A percentile compares a stretch with the other conserved stretches of the same genome.
Evolutionary conservation across 2,113 vertebrate genomes (phyloP).

Genomic region (Halcyon senegalensis): DNA sequence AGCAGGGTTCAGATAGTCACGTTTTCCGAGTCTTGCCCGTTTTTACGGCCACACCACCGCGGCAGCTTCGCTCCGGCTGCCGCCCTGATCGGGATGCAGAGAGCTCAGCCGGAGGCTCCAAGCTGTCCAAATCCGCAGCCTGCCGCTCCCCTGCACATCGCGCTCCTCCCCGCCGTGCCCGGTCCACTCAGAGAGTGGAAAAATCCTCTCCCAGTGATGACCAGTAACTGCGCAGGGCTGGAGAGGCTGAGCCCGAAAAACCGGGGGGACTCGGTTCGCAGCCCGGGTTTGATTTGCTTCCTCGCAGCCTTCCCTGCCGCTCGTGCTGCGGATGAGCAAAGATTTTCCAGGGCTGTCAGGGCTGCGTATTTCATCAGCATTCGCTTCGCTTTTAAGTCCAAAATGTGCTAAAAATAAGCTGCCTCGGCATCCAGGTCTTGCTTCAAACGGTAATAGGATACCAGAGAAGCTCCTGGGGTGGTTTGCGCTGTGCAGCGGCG

Average conservation of each 20-base stretch:
- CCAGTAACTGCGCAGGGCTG: not conserved
- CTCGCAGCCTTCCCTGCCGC: not conserved
- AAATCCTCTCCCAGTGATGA: not conserved
- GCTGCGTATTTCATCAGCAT: not conserved
- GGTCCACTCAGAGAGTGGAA: not conserved
- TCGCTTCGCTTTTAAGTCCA: not conserved
- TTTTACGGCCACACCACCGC: rapidly evolving
- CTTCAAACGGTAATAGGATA: slow-evolving; percentile 8
- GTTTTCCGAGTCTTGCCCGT: not conserved
- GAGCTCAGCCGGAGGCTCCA: not conserved
- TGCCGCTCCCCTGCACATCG: not conserved
- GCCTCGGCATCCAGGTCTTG: slow-evolving; percentile 14
- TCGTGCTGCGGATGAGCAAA: not conserved
- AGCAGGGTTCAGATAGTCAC: not conserved
- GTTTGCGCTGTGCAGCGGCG: rapidly evolving
- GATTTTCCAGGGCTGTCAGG: slow-evolving; percentile 50
- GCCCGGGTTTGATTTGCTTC: not conserved
- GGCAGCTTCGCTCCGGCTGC: not conserved
- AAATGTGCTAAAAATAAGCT: slow-evolving; percentile 45
- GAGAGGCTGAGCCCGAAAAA: not conserved
- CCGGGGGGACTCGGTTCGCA: rapidly evolving
- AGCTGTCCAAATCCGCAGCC: not conserved
- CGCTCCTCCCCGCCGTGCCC: rapidly evolving
- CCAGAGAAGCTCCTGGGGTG: not conserved
- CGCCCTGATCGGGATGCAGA: not conserved